Evolutionary conservation across 2,113 vertebrate genomes (phyloP), one percentile per base, ranked within the genome.

Genomic region (Crypturellus undulatus): DNA sequence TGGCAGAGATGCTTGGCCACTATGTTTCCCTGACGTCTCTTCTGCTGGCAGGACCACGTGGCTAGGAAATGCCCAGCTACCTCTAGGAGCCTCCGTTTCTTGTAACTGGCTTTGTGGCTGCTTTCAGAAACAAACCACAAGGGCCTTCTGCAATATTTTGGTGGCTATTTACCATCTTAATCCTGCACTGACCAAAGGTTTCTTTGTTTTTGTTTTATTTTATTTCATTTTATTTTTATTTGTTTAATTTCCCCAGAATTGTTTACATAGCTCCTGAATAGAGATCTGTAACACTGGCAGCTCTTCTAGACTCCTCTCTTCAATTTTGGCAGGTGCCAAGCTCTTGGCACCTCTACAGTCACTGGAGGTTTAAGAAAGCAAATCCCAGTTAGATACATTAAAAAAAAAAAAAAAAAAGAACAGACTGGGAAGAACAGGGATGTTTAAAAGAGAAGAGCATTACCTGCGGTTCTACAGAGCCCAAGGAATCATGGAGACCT

Each of bases 21-120:
- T 0, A 0, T 3, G 1, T 76, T 87, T 62, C 60, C 43, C 49
- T 2, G 0, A 28, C 64, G 89, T 75, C 6, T 0, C 25, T 87
- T 68, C 1, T 4, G 21, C 2, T 47, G 45, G n/a, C 62, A 90
- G 42, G 20, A 40, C 28, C 34, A 30, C 1, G 0, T 3, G 34
- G 14, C 19, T 76, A 0, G 0, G 69, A 91, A 96, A 79, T 34
- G 65, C 56, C 49, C 52, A 32, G 0, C 60, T 49, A 64, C 52
- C 43, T n/a, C 52, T 8, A 64, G 69, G 52, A 92, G 45, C 65
- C 43, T 69, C 25, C 4, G 45, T 43, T 90, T 69, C 43, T 45
- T 52, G 58, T 65, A 36, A 60, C 18, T n/a, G 73, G 70, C 65
- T 28, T 79, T 43, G 49, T 36, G 70, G 67, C 9, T 84, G 75